Base-by-base conservation (phyloP, 2,113 vertebrate species). In the Tretioscincus oriximinensis region DNA sequence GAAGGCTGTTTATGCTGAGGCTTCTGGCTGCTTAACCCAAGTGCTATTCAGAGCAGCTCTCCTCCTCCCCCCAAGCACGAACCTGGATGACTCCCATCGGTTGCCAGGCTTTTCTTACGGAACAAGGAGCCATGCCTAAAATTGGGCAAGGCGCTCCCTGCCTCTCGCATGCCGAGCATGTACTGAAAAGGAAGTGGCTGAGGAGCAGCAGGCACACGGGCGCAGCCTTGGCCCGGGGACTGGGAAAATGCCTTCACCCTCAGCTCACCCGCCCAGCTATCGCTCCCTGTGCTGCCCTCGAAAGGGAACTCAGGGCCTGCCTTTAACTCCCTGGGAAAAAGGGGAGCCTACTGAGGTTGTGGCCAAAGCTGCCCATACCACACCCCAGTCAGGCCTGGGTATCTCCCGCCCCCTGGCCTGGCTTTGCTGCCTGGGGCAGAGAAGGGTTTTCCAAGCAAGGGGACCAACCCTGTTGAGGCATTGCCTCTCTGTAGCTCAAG, bases 91-190 rank as follows among this genome's bases (percentile, higher is more conserved):
- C 78, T 81, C 67, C 10, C 92, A 89, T 90, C 91, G 91, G 90
- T 85, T 86, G 86, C 81, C 85, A 66, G 31, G 77, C 0, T 88
- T 86, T 88, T 83, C 90, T 90, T 93, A 92, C 83, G 90, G 92
- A 93, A 92, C 89, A 90, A 88, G 79, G 81, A 76, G 78, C 87
- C 84, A 89, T 93, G 79, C 90, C 90, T 93, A 92, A 91, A 92
- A 90, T 90, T 92, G 90, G 92, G 90, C 92, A 93, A 90, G 89
- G 90, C 87, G 58, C 73, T 67, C 20, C 28, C 14, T 65, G 54
- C 54, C 67, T 47, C 35, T 35, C 35, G n/a, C 58, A 45, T 41
- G 9, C 88, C 90, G 87, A 90, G 82, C 60, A 64, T 41, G 83
- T 85, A 85, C 89, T 21, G 0, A 60, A 72, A n/a, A 90, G 35